These are phyloP conservation scores for Acipenser ruthenus DNA, from an alignment of 2,797 vertebrate genomes.

Conservation along the genomic window DNA sequence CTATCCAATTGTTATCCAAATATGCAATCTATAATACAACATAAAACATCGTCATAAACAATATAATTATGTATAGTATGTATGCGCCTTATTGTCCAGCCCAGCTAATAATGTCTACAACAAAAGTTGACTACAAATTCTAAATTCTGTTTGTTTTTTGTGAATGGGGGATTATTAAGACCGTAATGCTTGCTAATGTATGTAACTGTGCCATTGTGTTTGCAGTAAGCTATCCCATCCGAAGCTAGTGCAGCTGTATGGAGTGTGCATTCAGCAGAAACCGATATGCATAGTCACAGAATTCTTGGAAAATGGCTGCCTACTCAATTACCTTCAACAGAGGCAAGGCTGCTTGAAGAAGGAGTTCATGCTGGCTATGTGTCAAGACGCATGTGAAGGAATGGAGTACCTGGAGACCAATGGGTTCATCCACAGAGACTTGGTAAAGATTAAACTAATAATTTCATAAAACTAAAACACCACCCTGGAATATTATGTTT, in stretches of 20 bases:
- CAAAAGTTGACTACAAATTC: too few species aligned
- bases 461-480: too few species aligned
- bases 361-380: constrained; percentile 55
- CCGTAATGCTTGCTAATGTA: too few species aligned
- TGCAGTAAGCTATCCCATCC: constrained; percentile 71
- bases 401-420: constrained; percentile 78
- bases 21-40: too few species aligned
- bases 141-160: too few species aligned
- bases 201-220: constrained; percentile 3
- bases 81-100: too few species aligned
- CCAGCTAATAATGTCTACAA: too few species aligned
- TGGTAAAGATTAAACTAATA: constrained; percentile 47
- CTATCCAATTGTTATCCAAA: too few species aligned
- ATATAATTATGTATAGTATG: too few species aligned
- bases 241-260: constrained; percentile 77
- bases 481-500: too few species aligned
- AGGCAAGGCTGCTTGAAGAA: constrained; percentile 29
- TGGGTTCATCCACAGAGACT: constrained; percentile 73
- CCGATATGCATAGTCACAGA: constrained; percentile 74
- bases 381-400: constrained; percentile 73
- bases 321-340: constrained; percentile 61
- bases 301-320: constrained; percentile 76
- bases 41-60: too few species aligned
- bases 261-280: constrained; percentile 59
- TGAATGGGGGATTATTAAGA: too few species aligned